These are phyloP conservation scores for Drosophila kikkawai DNA, from an alignment of 1,140 invertebrate genomes.

Conservation along the genomic window DNA sequence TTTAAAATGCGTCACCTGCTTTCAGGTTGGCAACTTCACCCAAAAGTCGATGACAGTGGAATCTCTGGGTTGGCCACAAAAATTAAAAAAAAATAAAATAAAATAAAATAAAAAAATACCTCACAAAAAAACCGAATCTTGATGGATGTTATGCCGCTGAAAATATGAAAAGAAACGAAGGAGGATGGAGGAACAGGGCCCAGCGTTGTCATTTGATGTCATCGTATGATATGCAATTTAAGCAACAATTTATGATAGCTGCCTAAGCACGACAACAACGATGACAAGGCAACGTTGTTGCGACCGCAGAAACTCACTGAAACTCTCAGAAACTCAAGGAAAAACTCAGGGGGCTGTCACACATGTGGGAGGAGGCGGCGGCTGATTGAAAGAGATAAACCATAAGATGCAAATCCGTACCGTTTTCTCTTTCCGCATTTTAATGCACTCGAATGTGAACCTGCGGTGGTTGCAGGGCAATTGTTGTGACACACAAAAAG, in stretches of 20 bases:
- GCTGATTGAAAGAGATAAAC: constrained; percentile 71
- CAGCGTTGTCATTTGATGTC: constrained; percentile 58
- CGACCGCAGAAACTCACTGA: constrained; percentile 19
- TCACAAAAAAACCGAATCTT: constrained; percentile 29
- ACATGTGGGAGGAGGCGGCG: constrained; percentile 30
- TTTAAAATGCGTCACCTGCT: constrained; percentile 38
- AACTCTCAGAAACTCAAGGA: constrained; percentile 12
- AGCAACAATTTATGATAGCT: constrained; percentile 73
- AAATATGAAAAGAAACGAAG: neutral
- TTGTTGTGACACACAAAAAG: constrained; percentile 31
- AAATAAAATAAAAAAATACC: neutral
- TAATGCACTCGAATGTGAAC: constrained; percentile 17
- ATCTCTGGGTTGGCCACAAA: constrained; percentile 35
- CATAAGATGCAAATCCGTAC: constrained; percentile 47
- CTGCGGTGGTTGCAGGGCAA: constrained; percentile 18
- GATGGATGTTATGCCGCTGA: constrained; percentile 20
- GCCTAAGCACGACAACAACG: constrained; percentile 57
- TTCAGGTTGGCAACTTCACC: constrained; percentile 2
- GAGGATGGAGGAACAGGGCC: constrained; percentile 8
- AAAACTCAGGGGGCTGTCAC: constrained; percentile 14
- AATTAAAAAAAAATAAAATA: neutral
- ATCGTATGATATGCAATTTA: constrained; percentile 69
- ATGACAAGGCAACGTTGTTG: constrained; percentile 29
- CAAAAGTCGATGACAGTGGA: constrained; percentile 18
- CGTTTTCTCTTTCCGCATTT: constrained; percentile 35